Percentiles rank a stretch among this genome's conserved stretches.
Conservation (phyloP, 1,140 invertebrate genomes). For the Spodoptera frugiperda region DNA sequence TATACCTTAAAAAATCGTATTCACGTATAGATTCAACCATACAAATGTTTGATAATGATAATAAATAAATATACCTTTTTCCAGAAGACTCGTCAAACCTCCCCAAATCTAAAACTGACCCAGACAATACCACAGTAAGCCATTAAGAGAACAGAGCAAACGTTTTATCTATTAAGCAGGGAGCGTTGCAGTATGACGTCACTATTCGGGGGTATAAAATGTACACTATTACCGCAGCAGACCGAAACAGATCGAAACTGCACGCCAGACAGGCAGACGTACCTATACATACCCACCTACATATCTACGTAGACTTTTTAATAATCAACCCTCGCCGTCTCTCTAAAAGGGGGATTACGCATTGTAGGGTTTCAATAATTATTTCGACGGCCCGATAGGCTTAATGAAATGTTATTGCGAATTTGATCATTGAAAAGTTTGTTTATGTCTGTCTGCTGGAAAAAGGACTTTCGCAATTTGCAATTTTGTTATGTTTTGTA, state of each 20-base stretch:
- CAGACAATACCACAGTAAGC: conserved; percentile 3
- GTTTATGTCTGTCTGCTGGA: not conserved
- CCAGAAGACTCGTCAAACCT: not conserved
- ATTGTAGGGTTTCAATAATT: conserved; percentile 40
- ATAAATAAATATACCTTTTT: not conserved
- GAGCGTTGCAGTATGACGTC: conserved; percentile 32
- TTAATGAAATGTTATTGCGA: conserved; percentile 29
- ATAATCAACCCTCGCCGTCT: conserved; percentile 37
- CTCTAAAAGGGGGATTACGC: conserved; percentile 20
- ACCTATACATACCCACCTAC: conserved; percentile 40
- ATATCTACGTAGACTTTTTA: conserved; percentile 30
- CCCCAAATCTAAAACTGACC: conserved; percentile 2
- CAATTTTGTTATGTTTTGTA: not conserved
- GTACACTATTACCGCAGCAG: conserved; percentile 45
- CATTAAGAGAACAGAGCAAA: not conserved
- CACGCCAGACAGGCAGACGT: conserved; percentile 52
- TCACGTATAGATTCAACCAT: too few relatives aligned
- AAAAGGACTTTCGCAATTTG: not conserved
- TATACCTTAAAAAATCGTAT: too few relatives aligned
- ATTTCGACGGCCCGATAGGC: conserved; percentile 16
- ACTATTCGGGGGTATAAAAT: conserved; percentile 19
- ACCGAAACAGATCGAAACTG: conserved; percentile 55
- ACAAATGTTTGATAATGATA: too few relatives aligned
- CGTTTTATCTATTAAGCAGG: conserved; percentile 5
- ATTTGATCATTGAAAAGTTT: conserved; percentile 8